A percentile compares a stretch with the other conserved stretches of the same genome.
These are phyloP conservation scores for Hyperopisus bebe DNA, from an alignment of 2,113 vertebrate genomes.

Conservation along the genomic window DNA sequence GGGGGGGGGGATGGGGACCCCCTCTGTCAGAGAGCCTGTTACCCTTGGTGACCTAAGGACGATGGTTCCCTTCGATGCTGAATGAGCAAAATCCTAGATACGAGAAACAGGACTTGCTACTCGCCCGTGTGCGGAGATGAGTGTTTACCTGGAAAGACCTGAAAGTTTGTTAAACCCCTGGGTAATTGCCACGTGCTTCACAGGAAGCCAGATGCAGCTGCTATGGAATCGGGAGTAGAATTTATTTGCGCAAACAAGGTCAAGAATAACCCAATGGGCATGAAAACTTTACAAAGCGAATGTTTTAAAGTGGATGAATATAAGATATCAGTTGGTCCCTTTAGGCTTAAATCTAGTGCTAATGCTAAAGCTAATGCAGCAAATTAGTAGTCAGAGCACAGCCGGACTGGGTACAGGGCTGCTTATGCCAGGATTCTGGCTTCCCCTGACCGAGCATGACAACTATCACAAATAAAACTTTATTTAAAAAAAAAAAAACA, in stretches of 20 bases:
- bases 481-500: neutral
- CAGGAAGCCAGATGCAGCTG: too few relatives aligned
- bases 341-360: constrained; percentile 30
- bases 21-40: constrained; percentile 45
- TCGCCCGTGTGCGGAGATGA: neutral
- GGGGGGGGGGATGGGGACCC: constrained; percentile 34
- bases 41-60: constrained; percentile 45
- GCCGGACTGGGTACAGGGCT: constrained; percentile 43
- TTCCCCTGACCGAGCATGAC: constrained; percentile 24
- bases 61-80: constrained; percentile 44
- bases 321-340: constrained; percentile 56
- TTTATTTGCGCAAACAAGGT: neutral
- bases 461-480: neutral
- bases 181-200: neutral
- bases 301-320: constrained; percentile 31
- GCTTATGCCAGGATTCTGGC: constrained; percentile 35
- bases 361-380: constrained; percentile 40
- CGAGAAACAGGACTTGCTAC: neutral
- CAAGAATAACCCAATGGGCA: neutral
- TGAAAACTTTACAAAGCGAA: neutral
- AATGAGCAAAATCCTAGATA: neutral
- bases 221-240: neutral
- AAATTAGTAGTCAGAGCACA: constrained; percentile 63
- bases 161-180: neutral
- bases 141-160: neutral